These are phyloP conservation scores for Sycophila sp. DNA, from an alignment of 1,140 invertebrate genomes.

Conservation along the genomic window DNA sequence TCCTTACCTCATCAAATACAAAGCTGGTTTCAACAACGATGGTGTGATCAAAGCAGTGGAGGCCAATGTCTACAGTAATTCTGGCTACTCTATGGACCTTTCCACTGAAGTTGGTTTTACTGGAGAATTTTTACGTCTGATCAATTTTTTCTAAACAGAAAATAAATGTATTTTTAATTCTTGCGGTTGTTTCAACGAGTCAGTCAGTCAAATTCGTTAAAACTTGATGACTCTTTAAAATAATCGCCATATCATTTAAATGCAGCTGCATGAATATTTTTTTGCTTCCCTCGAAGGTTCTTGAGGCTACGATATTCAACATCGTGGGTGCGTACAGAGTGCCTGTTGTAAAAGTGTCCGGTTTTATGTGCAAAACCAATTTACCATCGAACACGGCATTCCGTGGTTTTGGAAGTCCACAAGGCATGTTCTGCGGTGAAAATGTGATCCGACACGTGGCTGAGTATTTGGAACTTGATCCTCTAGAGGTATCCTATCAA, in stretches of 20 bases:
- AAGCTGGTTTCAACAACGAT: conserved; percentile 80
- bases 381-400: conserved; percentile 90
- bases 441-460: conserved; percentile 82
- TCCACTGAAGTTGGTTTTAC: conserved; percentile 76
- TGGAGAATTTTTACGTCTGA: not conserved
- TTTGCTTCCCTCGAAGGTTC: conserved; percentile 69
- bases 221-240: no score
- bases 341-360: conserved; percentile 75
- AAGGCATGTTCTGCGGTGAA: conserved; percentile 88
- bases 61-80: conserved; percentile 83
- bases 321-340: conserved; percentile 83
- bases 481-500: conserved; percentile 25
- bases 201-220: no score
- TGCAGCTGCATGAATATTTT: no score
- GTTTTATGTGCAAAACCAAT: conserved; percentile 84
- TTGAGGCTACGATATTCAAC: conserved; percentile 82
- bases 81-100: conserved; percentile 84
- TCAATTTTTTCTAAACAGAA: not conserved
- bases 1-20: conserved; percentile 89
- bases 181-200: no score
- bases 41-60: conserved; percentile 79
- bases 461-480: conserved; percentile 72
- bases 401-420: conserved; percentile 88
- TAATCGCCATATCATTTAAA: no score
- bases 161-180: not conserved